A percentile compares a stretch with the other conserved stretches of the same genome.
Conservation (phyloP, 2,888 invertebrate species). For the Amphimallon solstitiale region DNA sequence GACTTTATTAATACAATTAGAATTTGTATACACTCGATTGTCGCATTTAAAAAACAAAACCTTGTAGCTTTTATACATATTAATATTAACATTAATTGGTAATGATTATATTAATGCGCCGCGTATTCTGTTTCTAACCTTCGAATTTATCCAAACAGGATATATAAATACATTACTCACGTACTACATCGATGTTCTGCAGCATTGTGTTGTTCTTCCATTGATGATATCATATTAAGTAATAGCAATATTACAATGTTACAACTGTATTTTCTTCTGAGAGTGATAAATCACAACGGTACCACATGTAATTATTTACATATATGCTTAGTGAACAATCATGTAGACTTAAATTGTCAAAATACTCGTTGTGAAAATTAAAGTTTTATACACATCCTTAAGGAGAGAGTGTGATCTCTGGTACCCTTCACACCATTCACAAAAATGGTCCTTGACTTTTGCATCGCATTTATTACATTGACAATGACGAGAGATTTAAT, state of each 20-base stretch:
- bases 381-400: too few relatives aligned
- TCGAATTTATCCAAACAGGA: conserved; percentile 31
- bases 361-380: too few relatives aligned
- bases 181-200: too few relatives aligned
- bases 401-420: too few relatives aligned
- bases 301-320: not conserved
- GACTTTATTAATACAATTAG: too few relatives aligned
- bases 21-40: too few relatives aligned
- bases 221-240: conserved; percentile 23
- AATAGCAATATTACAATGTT: not conserved
- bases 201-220: conserved; percentile 11
- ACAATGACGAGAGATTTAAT: not conserved
- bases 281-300: not conserved
- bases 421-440: too few relatives aligned
- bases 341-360: too few relatives aligned
- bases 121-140: conserved; percentile 24
- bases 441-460: conserved; percentile 28
- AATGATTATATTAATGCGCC: not conserved
- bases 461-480: conserved; percentile 1
- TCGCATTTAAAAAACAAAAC: conserved; percentile 22
- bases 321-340: too few relatives aligned
- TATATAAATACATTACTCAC: conserved; percentile 19
- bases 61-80: conserved; percentile 10
- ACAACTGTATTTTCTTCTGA: not conserved
- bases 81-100: not conserved